Evolutionary conservation across 2,888 invertebrate species (phyloP).

Genomic region (Drosophila austrosaltans): DNA sequence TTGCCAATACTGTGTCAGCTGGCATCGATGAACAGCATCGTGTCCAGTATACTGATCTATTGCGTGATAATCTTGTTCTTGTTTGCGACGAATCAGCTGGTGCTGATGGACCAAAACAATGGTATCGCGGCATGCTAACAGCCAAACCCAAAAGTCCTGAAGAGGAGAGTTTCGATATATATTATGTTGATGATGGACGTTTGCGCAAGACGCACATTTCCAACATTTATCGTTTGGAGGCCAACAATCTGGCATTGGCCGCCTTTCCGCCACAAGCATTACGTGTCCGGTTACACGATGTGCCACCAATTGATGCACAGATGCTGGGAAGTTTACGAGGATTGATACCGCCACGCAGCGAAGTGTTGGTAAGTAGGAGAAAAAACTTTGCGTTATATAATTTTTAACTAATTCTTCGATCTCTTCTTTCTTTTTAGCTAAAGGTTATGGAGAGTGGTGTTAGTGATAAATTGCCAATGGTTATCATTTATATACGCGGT

Average conservation of each 20-base stretch:
- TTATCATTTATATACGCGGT: constrained; percentile 88
- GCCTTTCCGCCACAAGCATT: constrained; percentile 86
- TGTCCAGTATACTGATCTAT: constrained; percentile 70
- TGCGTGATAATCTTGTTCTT: constrained; percentile 84
- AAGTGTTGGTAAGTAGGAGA: constrained; percentile 80
- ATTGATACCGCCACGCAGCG: constrained; percentile 85
- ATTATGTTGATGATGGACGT: constrained; percentile 85
- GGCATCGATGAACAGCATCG: constrained; percentile 75
- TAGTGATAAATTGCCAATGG: constrained; percentile 83
- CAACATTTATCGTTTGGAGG: constrained; percentile 84
- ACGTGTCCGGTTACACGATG: constrained; percentile 85
- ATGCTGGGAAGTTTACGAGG: constrained; percentile 86
- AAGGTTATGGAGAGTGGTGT: constrained; percentile 83
- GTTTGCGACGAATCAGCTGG: constrained; percentile 81
- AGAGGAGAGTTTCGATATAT: constrained; percentile 84
- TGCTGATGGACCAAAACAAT: constrained; percentile 61
- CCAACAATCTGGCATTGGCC: constrained; percentile 85
- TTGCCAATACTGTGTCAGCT: constrained; percentile 51
- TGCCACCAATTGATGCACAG: constrained; percentile 83
- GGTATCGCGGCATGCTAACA: constrained; percentile 84
- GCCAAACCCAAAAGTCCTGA: constrained; percentile 79
- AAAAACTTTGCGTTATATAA: neutral
- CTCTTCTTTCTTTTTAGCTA: constrained; percentile 53
- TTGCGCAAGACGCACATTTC: constrained; percentile 83
- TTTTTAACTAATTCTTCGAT: neutral